Conservation (phyloP, 2,888 invertebrate species). For the Plebejus melissa region DNA sequence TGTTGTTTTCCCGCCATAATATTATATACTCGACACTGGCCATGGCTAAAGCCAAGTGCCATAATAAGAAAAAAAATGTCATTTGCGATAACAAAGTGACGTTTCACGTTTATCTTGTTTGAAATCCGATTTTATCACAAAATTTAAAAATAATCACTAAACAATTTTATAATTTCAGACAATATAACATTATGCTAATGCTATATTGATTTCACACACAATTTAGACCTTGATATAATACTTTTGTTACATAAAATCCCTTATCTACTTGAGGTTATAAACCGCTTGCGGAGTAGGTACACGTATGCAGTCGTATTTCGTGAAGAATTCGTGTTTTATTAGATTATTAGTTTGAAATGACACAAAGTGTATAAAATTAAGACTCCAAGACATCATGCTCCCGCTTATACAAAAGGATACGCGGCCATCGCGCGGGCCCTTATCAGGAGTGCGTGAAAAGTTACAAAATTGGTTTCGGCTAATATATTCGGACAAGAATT, state of each 20-base stretch:
- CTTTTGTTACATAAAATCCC: constrained; percentile 35
- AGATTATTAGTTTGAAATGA: constrained; percentile 61
- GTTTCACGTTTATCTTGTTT: not conserved
- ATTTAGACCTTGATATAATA: constrained; percentile 24
- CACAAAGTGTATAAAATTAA: constrained; percentile 49
- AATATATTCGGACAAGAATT: constrained; percentile 95
- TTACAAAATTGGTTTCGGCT: constrained; percentile 88
- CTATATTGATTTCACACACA: not conserved
- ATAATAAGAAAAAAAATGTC: too few species aligned
- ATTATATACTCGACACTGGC: too few species aligned
- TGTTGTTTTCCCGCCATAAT: too few species aligned
- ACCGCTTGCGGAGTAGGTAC: constrained; percentile 59
- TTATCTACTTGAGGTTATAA: constrained; percentile 58
- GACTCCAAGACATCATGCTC: constrained; percentile 79
- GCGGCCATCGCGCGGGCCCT: constrained; percentile 71
- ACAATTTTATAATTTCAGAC: not conserved
- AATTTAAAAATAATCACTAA: not conserved
- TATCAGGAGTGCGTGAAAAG: constrained; percentile 84
- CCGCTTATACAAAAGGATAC: constrained; percentile 88
- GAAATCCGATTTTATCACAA: not conserved
- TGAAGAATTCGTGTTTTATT: constrained; percentile 55
- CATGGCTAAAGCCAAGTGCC: too few species aligned
- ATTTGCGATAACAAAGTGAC: not conserved
- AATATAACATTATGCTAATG: not conserved
- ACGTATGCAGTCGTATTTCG: constrained; percentile 70